Evolutionary conservation across 2,113 vertebrate species (phyloP), one percentile per base, ranked within the genome.

Genomic region (Ciconia boyciana): DNA sequence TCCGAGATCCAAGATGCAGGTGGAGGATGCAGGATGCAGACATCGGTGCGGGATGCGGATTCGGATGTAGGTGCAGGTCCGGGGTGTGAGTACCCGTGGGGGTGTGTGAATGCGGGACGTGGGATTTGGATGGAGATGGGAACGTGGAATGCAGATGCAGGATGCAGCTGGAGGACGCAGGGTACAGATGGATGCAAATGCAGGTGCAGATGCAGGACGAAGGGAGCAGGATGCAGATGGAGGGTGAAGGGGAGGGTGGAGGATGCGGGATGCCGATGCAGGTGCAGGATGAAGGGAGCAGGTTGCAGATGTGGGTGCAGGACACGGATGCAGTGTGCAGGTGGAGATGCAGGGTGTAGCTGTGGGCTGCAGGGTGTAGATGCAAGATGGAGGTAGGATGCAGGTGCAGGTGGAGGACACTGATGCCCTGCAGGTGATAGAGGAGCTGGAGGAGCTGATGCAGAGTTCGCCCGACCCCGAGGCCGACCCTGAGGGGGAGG

Each of bases 401-500:
- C 20, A 39, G 61, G 31, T 52, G 49, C 36, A 24, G 9, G 7
- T 7, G 62, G 64, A 90, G 64, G 80, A 25, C 6, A 0, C 76
- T 8, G 25, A 2, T 64, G n/a, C 52, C 89, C 52, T 2, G 0
- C 95, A 97, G 96, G 96, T 96, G 69, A 97, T 97, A 1, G 96
- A 97, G 81, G 96, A 97, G 77, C 94, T 97, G 93, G 95, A 97
- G 81, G 96, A 97, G 91, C 91, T 97, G 60, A 97, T 97, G 96
- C 95, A 97, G 95, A 97, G 96, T 34, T 97, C 96, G 0, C 96
- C 96, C 0, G 94, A 97, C 77, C 95, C 95, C 0, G 96, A 97
- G 61, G 93, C 81, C 1, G 96, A 96, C 52, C 91, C 93, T 0
- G 95, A 96, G 32, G 93, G 69, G 2, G 95, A 95, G 6, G 95